Base-by-base conservation (phyloP, 2,888 invertebrate species). In the Dicyrtomina minuta region DNA sequence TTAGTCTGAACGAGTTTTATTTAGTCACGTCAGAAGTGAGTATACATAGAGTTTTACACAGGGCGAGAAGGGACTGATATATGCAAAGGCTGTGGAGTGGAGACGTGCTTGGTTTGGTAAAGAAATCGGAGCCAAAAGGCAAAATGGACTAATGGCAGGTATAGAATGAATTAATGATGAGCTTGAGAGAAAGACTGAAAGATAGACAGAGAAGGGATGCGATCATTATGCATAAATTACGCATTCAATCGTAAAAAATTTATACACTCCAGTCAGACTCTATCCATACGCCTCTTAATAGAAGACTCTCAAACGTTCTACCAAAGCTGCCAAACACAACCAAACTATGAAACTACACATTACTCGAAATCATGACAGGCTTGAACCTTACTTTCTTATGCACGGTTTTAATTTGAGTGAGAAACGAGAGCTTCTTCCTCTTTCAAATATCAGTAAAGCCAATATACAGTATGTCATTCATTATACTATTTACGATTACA, bases 161-260 rank as follows among this genome's bases (percentile, higher is more conserved):
- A 65, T 53, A 64, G 64, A 62, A 66, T 70, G 70, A 66, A 72
- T 70, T 70, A 72, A 70, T 72, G 68, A 72, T 67, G 72, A 72
- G 69, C 60, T 66, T 68, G n/a, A n/a, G n/a, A n/a, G n/a, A n/a
- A n/a, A n/a, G n/a, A n/a, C n/a, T n/a, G n/a, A n/a, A n/a, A n/a
- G n/a, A n/a, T n/a, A 39, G 39, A 65, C 67, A 53, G 70, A 51
- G 62, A 59, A 67, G 70, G 61, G 72, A 67, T 67, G 70, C 56
- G 70, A 72, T 72, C 70, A 70, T 72, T 72, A 64, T 60, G 70
- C 59, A 70, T 70, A 65, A 65, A 65, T 65, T 65, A 65, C 64
- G 39, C 64, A 65, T 51, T 39, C 39, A 33, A 51, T 64, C 27
- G n/a, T 22, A 62, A 49, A 62, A 62, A 53, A 53, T 53, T 22